These are phyloP conservation scores for Seriola rivoliana DNA, from an alignment of 2,113 vertebrate species.

Conservation along the genomic window DNA sequence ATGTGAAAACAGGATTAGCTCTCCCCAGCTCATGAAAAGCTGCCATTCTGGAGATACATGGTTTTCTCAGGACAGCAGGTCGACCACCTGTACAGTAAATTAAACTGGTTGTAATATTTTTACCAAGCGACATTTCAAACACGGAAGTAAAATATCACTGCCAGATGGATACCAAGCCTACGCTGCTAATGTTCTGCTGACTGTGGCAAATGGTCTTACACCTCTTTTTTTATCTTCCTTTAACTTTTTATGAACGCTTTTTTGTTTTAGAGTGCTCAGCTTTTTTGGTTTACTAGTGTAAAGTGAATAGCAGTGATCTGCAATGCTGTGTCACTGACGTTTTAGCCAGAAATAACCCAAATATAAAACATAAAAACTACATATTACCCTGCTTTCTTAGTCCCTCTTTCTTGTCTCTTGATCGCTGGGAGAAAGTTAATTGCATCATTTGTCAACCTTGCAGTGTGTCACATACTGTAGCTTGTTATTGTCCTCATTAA, in stretches of 20 bases:
- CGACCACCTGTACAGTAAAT: slow-evolving; percentile 1
- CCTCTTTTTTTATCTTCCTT: slow-evolving; percentile 25
- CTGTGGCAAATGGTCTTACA: background rate
- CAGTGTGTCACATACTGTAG: background rate
- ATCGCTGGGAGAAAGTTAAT: background rate
- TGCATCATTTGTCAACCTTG: too few relatives aligned
- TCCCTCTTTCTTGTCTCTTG: background rate
- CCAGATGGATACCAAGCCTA: slow-evolving; percentile 47
- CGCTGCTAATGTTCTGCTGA: slow-evolving; percentile 20
- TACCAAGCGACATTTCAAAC: slow-evolving; percentile 1
- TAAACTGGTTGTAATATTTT: background rate
- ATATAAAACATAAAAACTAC: background rate
- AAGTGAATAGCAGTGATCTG: background rate
- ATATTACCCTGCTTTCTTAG: background rate
- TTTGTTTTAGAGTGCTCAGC: slow-evolving; percentile 18
- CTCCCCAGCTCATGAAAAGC: background rate
- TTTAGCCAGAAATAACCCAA: background rate
- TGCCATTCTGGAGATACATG: background rate
- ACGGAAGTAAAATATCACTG: slow-evolving; percentile 11
- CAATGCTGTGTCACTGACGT: background rate
- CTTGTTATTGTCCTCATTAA: background rate
- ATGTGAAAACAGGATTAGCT: background rate
- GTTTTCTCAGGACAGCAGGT: background rate
- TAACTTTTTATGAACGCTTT: slow-evolving; percentile 25
- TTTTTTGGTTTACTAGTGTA: background rate